Base-by-base conservation (phyloP, 2,113 vertebrate genomes). In the Falcunculus frontatus region DNA sequence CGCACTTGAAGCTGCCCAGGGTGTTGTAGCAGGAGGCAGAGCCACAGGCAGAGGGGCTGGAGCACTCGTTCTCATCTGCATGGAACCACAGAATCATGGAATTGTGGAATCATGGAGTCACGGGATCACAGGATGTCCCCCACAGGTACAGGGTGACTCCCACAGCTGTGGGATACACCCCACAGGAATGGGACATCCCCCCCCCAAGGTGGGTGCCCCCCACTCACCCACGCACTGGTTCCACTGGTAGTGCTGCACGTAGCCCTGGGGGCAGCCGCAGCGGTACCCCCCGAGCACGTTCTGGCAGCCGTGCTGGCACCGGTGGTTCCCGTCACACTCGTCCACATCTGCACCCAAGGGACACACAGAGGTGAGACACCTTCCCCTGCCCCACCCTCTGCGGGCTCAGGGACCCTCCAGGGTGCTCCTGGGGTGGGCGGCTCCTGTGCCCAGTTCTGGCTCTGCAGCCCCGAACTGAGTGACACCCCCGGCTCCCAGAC, bases 21-120 rank as follows among this genome's bases (percentile, higher is more conserved):
- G 99, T 99, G 98, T 99, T 99, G 97, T 98, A 99, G 98, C 99
- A 99, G 67, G 99, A 99, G 79, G 99, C 99, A 0, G 98, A 99
- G 80, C 99, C 99, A 0, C 99, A 99, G 89, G 98, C 80, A 0
- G 97, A 79, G 18, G 98, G 98, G 9, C 96, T 98, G 57, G 98
- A 97, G 81, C 99, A 99, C 97, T 99, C 99, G 1, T 99, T 99
- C 93, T 99, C 98, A 37, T 99, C 99, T 99, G 96, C 8, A 1
- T 11, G 41, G 62, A 22, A 64, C 15, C 13, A 5, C 0, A 9
- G 63, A 44, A 33, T 17, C 13, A 0, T 3, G 60, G 60, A 35
- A 25, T 23, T 5, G 30, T 33, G 53, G 53, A 23, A 57, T 25
- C 23, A 12, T 7, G 5, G 53, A 16, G 30, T 3, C 11, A 1